Percentiles rank a stretch among this genome's conserved stretches.
Conservation (phyloP, 1,140 invertebrate genomes). For the Vollenhovia emeryi region DNA sequence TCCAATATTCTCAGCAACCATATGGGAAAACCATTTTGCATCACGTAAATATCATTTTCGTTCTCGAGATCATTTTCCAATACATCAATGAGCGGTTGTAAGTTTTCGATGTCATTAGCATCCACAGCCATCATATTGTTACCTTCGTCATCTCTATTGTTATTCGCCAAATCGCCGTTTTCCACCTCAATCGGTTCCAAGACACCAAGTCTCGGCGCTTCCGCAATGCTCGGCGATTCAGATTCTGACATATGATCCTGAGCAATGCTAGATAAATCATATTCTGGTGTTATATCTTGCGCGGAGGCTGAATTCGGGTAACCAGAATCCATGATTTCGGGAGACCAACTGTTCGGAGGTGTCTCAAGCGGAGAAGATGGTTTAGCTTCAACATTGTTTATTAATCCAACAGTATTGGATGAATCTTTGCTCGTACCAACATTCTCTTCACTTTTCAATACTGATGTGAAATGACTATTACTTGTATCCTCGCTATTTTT, state of each 20-base stretch:
- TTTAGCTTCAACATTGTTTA: constrained; percentile 58
- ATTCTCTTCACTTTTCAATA: constrained; percentile 28
- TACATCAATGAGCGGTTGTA: constrained; percentile 75
- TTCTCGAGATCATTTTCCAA: constrained; percentile 79
- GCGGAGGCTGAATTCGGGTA: constrained; percentile 84
- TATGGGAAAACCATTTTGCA: constrained; percentile 78
- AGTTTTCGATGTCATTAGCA: constrained; percentile 70
- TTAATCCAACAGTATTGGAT: constrained; percentile 26
- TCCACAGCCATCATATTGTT: constrained; percentile 83
- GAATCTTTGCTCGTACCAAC: constrained; percentile 20
- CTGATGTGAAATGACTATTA: constrained; percentile 37
- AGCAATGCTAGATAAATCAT: constrained; percentile 74
- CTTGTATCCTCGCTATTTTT: background rate
- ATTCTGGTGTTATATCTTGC: constrained; percentile 80
- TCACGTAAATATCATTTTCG: constrained; percentile 80
- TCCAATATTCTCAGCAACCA: constrained; percentile 79
- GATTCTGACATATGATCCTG: constrained; percentile 75
- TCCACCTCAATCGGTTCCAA: constrained; percentile 81
- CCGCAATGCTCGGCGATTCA: constrained; percentile 73
- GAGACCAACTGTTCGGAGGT: constrained; percentile 75
- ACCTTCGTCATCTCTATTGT: constrained; percentile 86
- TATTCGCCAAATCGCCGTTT: constrained; percentile 86
- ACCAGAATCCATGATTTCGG: constrained; percentile 84
- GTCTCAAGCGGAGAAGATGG: constrained; percentile 62
- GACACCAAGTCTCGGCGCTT: constrained; percentile 71